Evolutionary conservation across 2,888 invertebrate species (phyloP), one percentile per base, ranked within the genome.

Genomic region (Stenoptilia bipunctidactyla): DNA sequence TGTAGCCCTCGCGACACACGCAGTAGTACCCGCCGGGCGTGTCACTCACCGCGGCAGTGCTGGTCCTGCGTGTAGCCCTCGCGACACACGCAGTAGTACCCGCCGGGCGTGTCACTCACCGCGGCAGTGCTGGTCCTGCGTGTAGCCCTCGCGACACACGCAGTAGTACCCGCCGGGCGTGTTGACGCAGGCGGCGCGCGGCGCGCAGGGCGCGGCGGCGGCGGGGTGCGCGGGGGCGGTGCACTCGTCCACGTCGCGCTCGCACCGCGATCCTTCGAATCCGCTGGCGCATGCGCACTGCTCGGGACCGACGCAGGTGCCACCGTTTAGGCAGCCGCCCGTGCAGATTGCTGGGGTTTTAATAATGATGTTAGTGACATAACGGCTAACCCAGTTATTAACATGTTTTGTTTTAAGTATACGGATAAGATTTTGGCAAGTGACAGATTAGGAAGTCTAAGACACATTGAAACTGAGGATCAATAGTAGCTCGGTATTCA

Each of bases 91-190:
- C 96, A 96, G 72, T 93, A 92, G 80, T 93, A 94, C 88, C 93
- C 94, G 52, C 95, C 95, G 34, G 93, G 93, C 86, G 92, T 92
- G 77, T 95, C n/a, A 25, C n/a, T 30, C 12, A 30, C 30, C 30
- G n/a, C 10, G 30, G 59, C 91, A 91, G 49, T 86, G 85, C 73
- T 88, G 67, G 8, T 86, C 85, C 37, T 85, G 85, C 44, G 88
- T 87, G 76, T 91, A 95, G 2, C 95, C 95, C 42, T 88, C 86
- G 50, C 89, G 88, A 72, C 95, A 95, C 54, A 92, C 89, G 75
- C 96, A 96, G 72, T 93, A 92, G 80, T 93, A 94, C 88, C 93
- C 94, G 52, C 95, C 95, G 34, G 93, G 93, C 86, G 92, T 92
- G 77, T 95, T 95, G 71, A 93, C 88, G 76, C 95, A 95, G 40